Percentiles rank a stretch among this genome's conserved stretches.
These are phyloP conservation scores for Amorpha juglandis DNA, from an alignment of 2,888 invertebrate genomes.

Conservation along the genomic window DNA sequence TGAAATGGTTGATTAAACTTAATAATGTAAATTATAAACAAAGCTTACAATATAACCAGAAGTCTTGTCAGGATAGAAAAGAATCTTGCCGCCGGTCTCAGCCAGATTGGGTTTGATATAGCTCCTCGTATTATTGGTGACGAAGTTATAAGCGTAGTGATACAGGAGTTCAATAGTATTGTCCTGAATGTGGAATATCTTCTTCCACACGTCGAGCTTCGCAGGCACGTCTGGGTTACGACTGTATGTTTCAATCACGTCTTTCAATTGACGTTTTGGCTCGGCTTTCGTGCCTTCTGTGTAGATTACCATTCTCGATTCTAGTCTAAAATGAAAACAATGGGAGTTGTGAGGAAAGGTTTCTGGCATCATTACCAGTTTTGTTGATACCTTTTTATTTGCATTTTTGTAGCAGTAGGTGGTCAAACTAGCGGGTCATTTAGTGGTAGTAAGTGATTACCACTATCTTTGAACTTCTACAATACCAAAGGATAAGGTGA, in stretches of 20 bases:
- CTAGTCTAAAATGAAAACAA: constrained; percentile 53
- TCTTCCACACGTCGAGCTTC: constrained; percentile 86
- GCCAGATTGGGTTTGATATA: constrained; percentile 88
- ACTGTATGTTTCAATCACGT: constrained; percentile 86
- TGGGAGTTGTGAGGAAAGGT: not conserved
- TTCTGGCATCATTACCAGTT: too few relatives aligned
- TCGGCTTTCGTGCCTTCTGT: constrained; percentile 62
- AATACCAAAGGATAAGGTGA: too few relatives aligned
- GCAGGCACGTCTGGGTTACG: constrained; percentile 83
- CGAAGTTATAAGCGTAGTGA: constrained; percentile 86
- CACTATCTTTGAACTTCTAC: too few relatives aligned
- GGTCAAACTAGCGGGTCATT: too few relatives aligned
- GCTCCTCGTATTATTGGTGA: constrained; percentile 86
- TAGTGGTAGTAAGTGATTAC: too few relatives aligned
- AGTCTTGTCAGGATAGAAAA: constrained; percentile 86
- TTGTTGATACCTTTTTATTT: too few relatives aligned
- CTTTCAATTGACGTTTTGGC: constrained; percentile 64
- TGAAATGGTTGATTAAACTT: too few relatives aligned
- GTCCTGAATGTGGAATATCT: constrained; percentile 86
- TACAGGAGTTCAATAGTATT: constrained; percentile 86
- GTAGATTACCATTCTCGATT: constrained; percentile 64
- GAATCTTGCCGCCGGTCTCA: constrained; percentile 87
- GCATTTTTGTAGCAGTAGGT: too few relatives aligned
- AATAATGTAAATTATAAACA: not conserved
- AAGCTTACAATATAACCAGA: constrained; percentile 86